Evolutionary conservation across 1,140 invertebrate genomes (phyloP).

Genomic region (Diuraphis noxia): DNA sequence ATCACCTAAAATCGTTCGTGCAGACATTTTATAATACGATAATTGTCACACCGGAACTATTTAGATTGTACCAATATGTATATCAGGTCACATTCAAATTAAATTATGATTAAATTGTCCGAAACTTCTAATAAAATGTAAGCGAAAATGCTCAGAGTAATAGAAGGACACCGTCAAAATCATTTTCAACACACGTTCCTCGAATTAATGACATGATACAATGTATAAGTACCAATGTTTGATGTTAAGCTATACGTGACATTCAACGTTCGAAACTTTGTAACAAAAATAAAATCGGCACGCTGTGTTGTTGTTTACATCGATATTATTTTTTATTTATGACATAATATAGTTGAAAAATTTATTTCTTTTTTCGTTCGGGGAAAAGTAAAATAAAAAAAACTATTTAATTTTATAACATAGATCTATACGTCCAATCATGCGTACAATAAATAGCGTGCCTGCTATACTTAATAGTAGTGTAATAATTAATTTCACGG

Average conservation of each 20-base stretch:
- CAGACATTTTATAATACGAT: conserved; percentile 25
- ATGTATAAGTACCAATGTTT: neutral
- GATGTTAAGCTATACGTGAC: neutral
- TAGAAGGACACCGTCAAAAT: neutral
- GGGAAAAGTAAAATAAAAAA: neutral
- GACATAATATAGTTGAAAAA: conserved; percentile 5
- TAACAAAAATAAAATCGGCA: neutral
- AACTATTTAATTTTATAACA: neutral
- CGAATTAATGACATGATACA: neutral
- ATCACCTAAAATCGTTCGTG: conserved; percentile 13
- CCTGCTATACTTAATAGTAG: neutral
- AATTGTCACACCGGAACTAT: conserved; percentile 41
- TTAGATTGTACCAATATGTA: conserved; percentile 30
- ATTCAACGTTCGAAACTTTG: neutral
- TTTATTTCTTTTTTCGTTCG: neutral
- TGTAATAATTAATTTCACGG: conserved; percentile 14
- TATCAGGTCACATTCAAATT: conserved; percentile 38
- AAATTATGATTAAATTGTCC: conserved; percentile 37
- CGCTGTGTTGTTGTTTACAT: neutral
- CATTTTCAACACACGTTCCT: neutral
- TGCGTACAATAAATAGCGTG: neutral
- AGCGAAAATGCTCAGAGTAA: neutral
- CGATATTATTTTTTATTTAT: conserved; percentile 18
- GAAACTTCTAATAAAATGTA: neutral
- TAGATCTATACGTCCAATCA: neutral